Percentiles rank a stretch among this genome's conserved stretches.
Conservation (phyloP, 2,888 invertebrate species). For the Platycnemis pennipes region DNA sequence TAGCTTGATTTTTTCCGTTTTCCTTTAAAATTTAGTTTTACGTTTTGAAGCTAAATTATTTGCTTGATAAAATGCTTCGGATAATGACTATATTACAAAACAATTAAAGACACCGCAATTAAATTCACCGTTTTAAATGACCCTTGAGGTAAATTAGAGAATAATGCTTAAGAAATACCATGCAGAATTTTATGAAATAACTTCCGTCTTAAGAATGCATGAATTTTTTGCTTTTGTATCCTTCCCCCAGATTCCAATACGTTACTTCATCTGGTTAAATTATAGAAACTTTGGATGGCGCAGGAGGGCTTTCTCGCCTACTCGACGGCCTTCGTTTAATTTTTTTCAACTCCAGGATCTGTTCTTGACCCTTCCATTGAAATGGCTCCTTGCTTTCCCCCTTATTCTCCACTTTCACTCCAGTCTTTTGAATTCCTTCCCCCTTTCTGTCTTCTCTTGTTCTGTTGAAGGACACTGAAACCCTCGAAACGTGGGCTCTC, state of each 20-base stretch:
- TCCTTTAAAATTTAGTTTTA: too few relatives aligned
- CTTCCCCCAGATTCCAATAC: background rate
- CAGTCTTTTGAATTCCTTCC: background rate
- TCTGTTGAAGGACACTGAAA: conserved; percentile 14
- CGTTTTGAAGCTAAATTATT: too few relatives aligned
- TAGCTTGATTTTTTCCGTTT: too few relatives aligned
- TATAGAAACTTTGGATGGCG: background rate
- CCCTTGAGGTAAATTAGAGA: background rate
- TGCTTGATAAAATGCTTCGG: too few relatives aligned
- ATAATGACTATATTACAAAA: too few relatives aligned
- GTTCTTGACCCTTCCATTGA: conserved; percentile 40
- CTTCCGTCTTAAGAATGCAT: too few relatives aligned
- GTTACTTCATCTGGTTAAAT: background rate
- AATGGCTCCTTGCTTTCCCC: conserved; percentile 2
- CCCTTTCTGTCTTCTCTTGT: background rate
- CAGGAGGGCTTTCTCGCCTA: background rate
- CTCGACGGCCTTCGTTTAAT: conserved; percentile 20
- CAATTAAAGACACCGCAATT: too few relatives aligned
- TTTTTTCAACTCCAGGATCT: conserved; percentile 2
- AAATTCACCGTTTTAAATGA: background rate
- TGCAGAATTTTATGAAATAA: background rate
- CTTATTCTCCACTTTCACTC: conserved; percentile 26
- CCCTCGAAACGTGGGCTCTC: background rate
- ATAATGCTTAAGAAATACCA: background rate
- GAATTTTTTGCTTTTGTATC: background rate